Percentiles rank a stretch among this genome's conserved stretches.
phyloP scores from a whole-genome alignment of 92 coral and sea anemone species.

The Blastomussa wellsi region DNA sequence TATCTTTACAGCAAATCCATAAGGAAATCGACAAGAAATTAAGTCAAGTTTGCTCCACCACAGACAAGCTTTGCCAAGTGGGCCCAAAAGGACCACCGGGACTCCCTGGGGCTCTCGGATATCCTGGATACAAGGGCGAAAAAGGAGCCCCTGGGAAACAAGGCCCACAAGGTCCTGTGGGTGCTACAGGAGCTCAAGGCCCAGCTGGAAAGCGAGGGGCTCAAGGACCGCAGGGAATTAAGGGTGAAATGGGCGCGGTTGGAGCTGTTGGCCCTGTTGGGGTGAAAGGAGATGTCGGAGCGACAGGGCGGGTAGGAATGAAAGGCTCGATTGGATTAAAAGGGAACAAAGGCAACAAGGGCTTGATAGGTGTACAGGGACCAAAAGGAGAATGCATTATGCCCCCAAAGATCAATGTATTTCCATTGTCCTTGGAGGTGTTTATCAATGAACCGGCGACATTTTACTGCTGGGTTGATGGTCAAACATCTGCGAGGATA shows the following conservation, averaged over 20 bases:
- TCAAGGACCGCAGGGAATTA: slow-evolving; percentile 43
- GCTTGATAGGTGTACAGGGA: slow-evolving; percentile 15
- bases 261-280: slow-evolving; percentile 49
- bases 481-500: neutral
- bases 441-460: neutral
- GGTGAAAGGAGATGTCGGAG: slow-evolving; percentile 16
- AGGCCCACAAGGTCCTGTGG: slow-evolving; percentile 57
- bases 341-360: slow-evolving; percentile 21
- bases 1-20: slow-evolving; percentile 7
- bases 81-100: slow-evolving; percentile 23
- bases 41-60: neutral
- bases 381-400: slow-evolving; percentile 31
- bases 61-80: slow-evolving; percentile 11
- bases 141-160: slow-evolving; percentile 40
- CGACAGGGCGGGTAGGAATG: neutral
- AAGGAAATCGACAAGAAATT: slow-evolving; percentile 27
- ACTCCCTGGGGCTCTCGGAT: slow-evolving; percentile 16
- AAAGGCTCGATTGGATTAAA: slow-evolving; percentile 29
- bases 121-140: slow-evolving; percentile 41
- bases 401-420: neutral
- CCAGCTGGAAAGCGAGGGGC: slow-evolving; percentile 47
- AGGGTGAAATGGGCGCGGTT: slow-evolving; percentile 50
- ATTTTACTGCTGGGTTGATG: slow-evolving; percentile 31
- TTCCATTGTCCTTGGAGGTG: slow-evolving; percentile 13
- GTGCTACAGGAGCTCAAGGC: slow-evolving; percentile 51